Evolutionary conservation across 35 echinoderm and acorn worm genomes (phyloP).

Genomic region (Lytechinus pictus): DNA sequence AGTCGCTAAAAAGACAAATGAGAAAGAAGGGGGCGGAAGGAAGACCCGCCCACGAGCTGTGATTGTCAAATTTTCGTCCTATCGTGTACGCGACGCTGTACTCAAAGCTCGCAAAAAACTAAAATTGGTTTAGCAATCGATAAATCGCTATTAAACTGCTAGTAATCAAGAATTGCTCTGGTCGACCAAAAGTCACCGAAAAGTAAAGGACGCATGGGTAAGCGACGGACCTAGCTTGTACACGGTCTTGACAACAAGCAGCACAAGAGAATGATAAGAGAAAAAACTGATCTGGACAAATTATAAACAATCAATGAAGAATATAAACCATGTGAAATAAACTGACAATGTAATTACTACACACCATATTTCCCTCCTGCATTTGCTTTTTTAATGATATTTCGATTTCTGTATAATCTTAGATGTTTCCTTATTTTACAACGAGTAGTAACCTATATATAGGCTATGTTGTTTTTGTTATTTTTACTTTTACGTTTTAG

Average conservation of each 20-base stretch:
- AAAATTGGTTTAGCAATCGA: slow-evolving; percentile 33
- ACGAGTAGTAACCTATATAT: too few species aligned
- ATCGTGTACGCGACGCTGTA: not conserved
- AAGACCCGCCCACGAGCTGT: slow-evolving; percentile 25
- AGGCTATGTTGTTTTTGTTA: not conserved
- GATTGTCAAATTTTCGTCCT: slow-evolving; percentile 34
- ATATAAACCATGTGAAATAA: not conserved
- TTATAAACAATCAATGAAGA: not conserved
- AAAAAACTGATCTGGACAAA: not conserved
- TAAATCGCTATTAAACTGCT: slow-evolving; percentile 29
- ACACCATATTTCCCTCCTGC: not conserved
- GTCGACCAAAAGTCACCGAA: not conserved
- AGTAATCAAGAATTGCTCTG: slow-evolving; percentile 14
- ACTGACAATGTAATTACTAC: not conserved
- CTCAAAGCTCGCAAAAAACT: slow-evolving; percentile 31
- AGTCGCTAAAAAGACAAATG: not conserved
- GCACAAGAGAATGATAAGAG: not conserved
- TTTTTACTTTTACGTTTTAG: not conserved
- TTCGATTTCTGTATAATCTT: not conserved
- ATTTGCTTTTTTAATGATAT: too few species aligned
- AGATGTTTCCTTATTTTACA: too few species aligned
- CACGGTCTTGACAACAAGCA: not conserved
- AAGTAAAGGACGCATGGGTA: slow-evolving; percentile 31
- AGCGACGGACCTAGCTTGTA: slow-evolving; percentile 5
- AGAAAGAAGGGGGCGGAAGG: not conserved